Percentiles rank a stretch among this genome's conserved stretches.
These are phyloP conservation scores for Drosophila littoralis DNA, from an alignment of 1,140 invertebrate genomes.

Conservation along the genomic window DNA sequence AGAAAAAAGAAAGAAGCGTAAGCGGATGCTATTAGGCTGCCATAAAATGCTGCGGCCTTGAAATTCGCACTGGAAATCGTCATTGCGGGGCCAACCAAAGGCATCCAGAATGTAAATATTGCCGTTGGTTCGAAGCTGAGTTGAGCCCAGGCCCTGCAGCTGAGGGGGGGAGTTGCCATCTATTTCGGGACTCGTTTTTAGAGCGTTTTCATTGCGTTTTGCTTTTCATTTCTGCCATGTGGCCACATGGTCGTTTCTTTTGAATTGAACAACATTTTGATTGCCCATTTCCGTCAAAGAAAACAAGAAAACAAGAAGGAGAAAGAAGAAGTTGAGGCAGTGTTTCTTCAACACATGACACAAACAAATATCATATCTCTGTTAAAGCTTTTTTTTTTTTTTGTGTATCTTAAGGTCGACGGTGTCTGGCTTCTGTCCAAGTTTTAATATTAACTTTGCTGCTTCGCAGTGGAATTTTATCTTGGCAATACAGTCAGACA, in stretches of 20 bases:
- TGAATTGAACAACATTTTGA: slow-evolving; percentile 23
- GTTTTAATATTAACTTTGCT: not conserved
- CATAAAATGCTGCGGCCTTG: slow-evolving; percentile 8
- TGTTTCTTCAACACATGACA: slow-evolving; percentile 13
- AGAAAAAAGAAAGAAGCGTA: too few relatives aligned
- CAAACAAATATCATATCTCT: not conserved
- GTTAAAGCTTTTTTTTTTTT: not conserved
- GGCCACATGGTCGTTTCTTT: slow-evolving; percentile 25
- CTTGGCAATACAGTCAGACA: slow-evolving; percentile 32
- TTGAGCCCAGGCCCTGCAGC: not conserved
- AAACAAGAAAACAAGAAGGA: not conserved
- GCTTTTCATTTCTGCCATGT: slow-evolving; percentile 24
- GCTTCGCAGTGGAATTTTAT: slow-evolving; percentile 48
- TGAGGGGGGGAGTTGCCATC: not conserved
- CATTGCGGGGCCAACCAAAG: not conserved
- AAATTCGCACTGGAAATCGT: slow-evolving; percentile 4
- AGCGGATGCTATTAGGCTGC: not conserved
- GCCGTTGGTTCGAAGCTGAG: slow-evolving; percentile 2
- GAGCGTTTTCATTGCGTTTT: slow-evolving; percentile 21
- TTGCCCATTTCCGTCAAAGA: slow-evolving; percentile 28
- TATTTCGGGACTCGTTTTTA: slow-evolving; percentile 41
- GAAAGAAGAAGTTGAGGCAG: not conserved
- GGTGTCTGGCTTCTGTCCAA: slow-evolving; percentile 2
- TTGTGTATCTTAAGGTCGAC: slow-evolving; percentile 24
- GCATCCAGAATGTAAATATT: slow-evolving; percentile 4